A percentile compares a stretch with the other conserved stretches of the same genome.
phyloP scores from a whole-genome alignment of 1,140 invertebrate species.

The Zaprionus africanus region DNA sequence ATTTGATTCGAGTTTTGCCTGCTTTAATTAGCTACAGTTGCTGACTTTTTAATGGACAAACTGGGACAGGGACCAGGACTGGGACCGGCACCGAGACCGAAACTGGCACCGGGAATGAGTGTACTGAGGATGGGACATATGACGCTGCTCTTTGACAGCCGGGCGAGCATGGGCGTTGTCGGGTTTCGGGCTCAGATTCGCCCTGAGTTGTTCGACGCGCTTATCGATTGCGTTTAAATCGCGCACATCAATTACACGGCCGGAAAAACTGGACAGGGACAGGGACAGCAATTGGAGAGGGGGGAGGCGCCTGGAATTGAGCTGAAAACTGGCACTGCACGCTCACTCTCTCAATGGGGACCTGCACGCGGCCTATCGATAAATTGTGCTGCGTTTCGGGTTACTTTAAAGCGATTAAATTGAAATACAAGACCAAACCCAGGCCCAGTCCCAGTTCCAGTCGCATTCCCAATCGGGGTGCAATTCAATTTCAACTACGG shows the following conservation, averaged over 20 bases:
- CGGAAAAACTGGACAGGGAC: constrained; percentile 35
- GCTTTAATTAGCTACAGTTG: constrained; percentile 79
- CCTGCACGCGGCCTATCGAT: constrained; percentile 58
- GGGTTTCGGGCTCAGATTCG: constrained; percentile 34
- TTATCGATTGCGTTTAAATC: constrained; percentile 80
- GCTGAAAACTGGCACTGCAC: not conserved
- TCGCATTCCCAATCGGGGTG: not conserved
- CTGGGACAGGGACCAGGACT: constrained; percentile 25
- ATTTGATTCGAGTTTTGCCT: constrained; percentile 77
- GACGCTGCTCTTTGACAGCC: constrained; percentile 13
- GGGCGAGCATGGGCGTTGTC: not conserved
- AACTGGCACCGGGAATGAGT: not conserved
- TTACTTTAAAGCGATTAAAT: constrained; percentile 73
- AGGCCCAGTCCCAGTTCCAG: not conserved
- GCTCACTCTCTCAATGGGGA: not conserved
- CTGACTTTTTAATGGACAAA: constrained; percentile 79
- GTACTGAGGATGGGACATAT: constrained; percentile 14
- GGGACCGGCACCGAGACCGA: constrained; percentile 23
- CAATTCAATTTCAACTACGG: constrained; percentile 7
- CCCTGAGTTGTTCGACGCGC: constrained; percentile 38
- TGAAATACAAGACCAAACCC: constrained; percentile 60
- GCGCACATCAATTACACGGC: constrained; percentile 72
- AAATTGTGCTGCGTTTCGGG: constrained; percentile 67
- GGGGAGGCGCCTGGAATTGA: not conserved
- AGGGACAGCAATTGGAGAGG: not conserved